Evolutionary conservation across 2,113 vertebrate genomes (phyloP), one percentile per base, ranked within the genome.

Genomic region (Andinoacara biseriatus): DNA sequence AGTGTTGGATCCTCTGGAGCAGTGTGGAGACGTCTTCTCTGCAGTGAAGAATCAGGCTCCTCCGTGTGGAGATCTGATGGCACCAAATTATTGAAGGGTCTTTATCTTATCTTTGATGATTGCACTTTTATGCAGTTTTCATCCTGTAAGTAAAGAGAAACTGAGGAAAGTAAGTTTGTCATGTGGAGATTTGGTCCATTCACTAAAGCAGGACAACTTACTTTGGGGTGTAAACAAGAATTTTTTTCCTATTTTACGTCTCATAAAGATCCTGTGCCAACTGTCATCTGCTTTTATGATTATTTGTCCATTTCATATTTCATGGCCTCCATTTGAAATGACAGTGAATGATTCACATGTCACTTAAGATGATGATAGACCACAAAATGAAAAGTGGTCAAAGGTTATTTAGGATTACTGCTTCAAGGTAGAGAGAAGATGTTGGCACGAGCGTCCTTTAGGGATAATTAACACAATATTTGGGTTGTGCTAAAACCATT

Each of bases 151-250:
- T 13, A 46, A 46, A 13, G 13, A 13, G 43, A 46, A 46, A 46
- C 43, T 46, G 43, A 46, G 43, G 43, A 46, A 46, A 46, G 43
- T 46, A 46, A 46, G 43, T 46, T 46, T 46, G 43, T 46, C 61
- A 58, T 56, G 46, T 67, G 65, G 87, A 78, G 81, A 86, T 87
- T 72, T 85, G 88, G 24, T 83, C 89, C 80, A 86, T 83, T 88
- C 74, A 81, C 61, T 56, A 75, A 87, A 86, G 67, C 78, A 76
- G 86, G 80, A 74, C 81, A 86, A 84, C 65, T 83, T 72, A 81
- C 65, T 78, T 59, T 67, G 83, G 65, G 75, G 76, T 61, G 75
- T 54, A 58, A 35, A 15, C 22, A 9, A 38, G 43, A 76, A 76
- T 61, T 76, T n/a, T 49, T 79, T 65, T 46, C 54, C 67, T 78